phyloP scores from a whole-genome alignment of 2,797 vertebrate genomes.

The Enteromius unitaeniatus region DNA sequence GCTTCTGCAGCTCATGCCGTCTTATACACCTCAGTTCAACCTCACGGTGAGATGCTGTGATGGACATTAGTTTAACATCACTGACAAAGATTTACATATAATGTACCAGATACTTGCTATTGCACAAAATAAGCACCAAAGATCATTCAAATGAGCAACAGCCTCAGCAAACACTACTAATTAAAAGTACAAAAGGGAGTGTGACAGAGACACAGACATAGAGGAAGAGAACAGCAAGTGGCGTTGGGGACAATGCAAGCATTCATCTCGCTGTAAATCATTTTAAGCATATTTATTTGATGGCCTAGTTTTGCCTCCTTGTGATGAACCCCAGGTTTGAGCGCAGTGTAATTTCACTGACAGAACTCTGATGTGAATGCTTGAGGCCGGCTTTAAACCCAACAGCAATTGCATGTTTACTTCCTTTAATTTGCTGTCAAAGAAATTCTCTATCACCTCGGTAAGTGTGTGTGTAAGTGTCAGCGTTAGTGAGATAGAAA shows the following conservation, averaged over 20 bases:
- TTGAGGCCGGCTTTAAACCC: conserved; percentile 24
- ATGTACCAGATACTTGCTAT: not conserved
- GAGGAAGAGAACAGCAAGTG: not conserved
- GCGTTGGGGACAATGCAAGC: not conserved
- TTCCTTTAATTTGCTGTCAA: conserved; percentile 49
- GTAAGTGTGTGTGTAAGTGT: conserved; percentile 21
- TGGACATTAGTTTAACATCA: not conserved
- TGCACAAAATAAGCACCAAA: not conserved
- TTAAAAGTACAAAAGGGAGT: conserved; percentile 10
- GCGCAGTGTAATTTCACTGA: conserved; percentile 15
- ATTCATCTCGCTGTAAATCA: conserved; percentile 58
- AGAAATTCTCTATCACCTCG: conserved; percentile 34
- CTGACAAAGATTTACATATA: not conserved
- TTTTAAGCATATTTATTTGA: conserved; percentile 54
- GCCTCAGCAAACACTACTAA: not conserved
- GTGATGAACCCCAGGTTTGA: conserved; percentile 1
- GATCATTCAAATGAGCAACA: not conserved
- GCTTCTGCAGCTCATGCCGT: not conserved
- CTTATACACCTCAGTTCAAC: not conserved
- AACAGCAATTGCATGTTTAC: conserved; percentile 42
- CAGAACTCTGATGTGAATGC: conserved; percentile 37
- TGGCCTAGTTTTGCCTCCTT: conserved; percentile 6
- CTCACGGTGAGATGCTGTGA: not conserved
- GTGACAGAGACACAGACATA: conserved; percentile 41
- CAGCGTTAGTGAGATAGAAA: conserved; percentile 35